Conservation (phyloP, 2,888 invertebrate species). For the Drosophila hamatofila region DNA sequence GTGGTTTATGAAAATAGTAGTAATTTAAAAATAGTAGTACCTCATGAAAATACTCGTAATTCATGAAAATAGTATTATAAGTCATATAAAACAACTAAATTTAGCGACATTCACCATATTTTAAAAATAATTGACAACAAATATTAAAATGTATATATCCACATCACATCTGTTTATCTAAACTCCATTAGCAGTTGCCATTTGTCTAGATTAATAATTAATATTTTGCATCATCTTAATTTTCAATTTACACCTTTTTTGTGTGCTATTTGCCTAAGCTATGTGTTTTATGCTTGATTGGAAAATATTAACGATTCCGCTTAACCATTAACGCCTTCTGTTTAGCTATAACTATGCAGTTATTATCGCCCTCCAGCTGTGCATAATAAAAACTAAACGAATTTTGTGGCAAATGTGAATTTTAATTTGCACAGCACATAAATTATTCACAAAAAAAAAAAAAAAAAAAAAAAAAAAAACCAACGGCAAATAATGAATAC, state of each 20-base stretch:
- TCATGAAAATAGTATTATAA: too few relatives aligned
- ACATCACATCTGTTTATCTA: not conserved
- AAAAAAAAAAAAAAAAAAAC: conserved; percentile 5
- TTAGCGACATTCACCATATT: too few relatives aligned
- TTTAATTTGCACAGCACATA: conserved; percentile 40
- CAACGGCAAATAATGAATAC: conserved; percentile 25
- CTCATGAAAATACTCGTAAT: too few relatives aligned
- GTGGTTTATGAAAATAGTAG: too few relatives aligned
- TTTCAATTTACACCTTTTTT: not conserved
- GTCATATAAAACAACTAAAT: too few relatives aligned
- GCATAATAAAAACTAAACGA: conserved; percentile 19
- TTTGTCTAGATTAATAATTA: not conserved
- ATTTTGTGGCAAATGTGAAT: conserved; percentile 36
- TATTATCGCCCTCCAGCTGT: conserved; percentile 21
- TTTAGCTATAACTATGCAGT: conserved; percentile 10
- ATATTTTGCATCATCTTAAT: not conserved
- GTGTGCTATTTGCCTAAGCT: not conserved
- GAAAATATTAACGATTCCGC: conserved; percentile 3
- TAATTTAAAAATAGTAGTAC: too few relatives aligned
- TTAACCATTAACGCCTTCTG: not conserved
- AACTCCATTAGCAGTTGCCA: not conserved
- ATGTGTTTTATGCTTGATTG: not conserved
- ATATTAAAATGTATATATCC: not conserved
- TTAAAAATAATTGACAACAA: not conserved
- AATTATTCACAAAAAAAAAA: conserved; percentile 19